Percentiles rank a stretch among this genome's conserved stretches.
Evolutionary conservation across 2,113 vertebrate species (phyloP).

Genomic region (Dascyllus trimaculatus): DNA sequence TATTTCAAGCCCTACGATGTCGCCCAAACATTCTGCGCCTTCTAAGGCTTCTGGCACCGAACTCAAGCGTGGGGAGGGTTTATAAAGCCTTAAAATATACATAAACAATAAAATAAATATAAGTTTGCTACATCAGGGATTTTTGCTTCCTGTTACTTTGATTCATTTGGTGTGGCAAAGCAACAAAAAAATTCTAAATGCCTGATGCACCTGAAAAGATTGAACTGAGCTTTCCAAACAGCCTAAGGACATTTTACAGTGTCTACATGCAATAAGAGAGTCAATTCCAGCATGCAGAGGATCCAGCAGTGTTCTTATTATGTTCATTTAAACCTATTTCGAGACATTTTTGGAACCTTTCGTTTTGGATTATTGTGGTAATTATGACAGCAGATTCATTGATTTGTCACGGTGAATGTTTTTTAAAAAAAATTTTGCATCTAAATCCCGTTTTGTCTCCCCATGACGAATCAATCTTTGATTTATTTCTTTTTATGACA

Average conservation of each 20-base stretch:
- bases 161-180: too few relatives aligned
- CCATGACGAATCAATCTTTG: conserved; percentile 16
- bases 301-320: conserved; percentile 10
- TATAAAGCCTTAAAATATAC: too few relatives aligned
- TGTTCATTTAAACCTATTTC: conserved; percentile 21
- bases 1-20: too few relatives aligned
- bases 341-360: conserved; percentile 19
- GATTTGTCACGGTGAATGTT: conserved; percentile 26
- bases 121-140: too few relatives aligned
- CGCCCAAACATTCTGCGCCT: too few relatives aligned
- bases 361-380: conserved; percentile 31
- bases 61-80: too few relatives aligned
- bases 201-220: neutral
- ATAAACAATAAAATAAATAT: too few relatives aligned
- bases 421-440: conserved; percentile 7
- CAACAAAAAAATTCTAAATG: neutral
- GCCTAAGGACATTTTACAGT: conserved; percentile 15
- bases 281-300: neutral
- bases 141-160: too few relatives aligned
- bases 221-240: conserved; percentile 16
- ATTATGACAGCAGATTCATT: conserved; percentile 28
- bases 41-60: too few relatives aligned
- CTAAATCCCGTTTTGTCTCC: conserved; percentile 26
- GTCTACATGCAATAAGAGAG: neutral
- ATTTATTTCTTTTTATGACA: conserved; percentile 32